A percentile compares a stretch with the other conserved stretches of the same genome.
Evolutionary conservation across 2,797 vertebrate genomes (phyloP).

Genomic region (Hapalemur alaotrensis): DNA sequence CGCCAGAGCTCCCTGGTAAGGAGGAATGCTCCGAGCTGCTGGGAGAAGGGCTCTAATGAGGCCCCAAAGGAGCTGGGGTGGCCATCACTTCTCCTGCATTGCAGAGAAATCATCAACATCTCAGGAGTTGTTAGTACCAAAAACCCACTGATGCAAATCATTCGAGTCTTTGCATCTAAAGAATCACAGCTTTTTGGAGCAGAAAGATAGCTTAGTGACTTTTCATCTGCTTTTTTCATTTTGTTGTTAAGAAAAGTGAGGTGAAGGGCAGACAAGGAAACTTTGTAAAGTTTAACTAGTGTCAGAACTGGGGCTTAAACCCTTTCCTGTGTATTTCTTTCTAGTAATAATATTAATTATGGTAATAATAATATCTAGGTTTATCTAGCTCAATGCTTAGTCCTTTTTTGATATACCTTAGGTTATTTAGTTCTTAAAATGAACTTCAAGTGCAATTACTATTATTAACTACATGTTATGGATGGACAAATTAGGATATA

Average conservation of each 20-base stretch:
- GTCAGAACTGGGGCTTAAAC: neutral
- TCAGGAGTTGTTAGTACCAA: conserved; percentile 3
- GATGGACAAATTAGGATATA: neutral
- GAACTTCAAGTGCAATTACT: neutral
- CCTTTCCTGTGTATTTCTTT: neutral
- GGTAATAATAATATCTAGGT: neutral
- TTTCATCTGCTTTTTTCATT: neutral
- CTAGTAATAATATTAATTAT: neutral
- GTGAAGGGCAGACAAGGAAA: neutral
- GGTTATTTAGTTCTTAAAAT: neutral
- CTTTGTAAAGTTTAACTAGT: neutral
- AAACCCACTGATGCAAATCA: neutral
- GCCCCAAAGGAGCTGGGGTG: conserved; percentile 19
- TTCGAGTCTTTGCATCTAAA: neutral
- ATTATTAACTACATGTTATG: neutral
- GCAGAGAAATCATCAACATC: neutral
- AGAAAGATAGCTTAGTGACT: neutral
- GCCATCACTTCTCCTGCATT: neutral
- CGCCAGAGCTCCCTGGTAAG: neutral
- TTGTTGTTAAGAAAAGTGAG: neutral
- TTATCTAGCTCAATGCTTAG: neutral
- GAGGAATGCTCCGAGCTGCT: neutral
- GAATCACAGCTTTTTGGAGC: neutral
- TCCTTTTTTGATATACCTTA: neutral
- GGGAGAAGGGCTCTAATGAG: conserved; percentile 59